Evolutionary conservation across 1,140 invertebrate species (phyloP).

Genomic region (Lepidurus arcticus): DNA sequence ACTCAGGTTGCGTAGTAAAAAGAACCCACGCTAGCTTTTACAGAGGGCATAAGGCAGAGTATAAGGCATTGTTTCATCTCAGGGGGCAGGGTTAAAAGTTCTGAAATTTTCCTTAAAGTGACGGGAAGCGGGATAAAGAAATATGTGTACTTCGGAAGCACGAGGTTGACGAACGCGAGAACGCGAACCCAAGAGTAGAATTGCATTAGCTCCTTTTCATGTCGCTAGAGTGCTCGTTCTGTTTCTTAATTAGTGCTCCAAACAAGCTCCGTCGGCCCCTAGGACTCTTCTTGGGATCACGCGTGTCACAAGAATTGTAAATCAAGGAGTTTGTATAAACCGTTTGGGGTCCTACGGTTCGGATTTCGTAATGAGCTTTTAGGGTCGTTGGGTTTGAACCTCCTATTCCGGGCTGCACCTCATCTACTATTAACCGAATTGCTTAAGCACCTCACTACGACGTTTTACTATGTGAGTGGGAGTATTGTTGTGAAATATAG

Average conservation of each 20-base stretch:
- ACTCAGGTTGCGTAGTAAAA: too few relatives aligned
- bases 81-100: too few relatives aligned
- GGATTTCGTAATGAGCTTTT: not conserved
- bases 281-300: too few relatives aligned
- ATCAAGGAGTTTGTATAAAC: too few relatives aligned
- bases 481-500: not conserved
- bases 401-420: not conserved
- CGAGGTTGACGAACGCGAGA: not conserved
- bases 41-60: too few relatives aligned
- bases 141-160: not conserved
- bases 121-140: not conserved
- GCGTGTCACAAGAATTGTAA: too few relatives aligned
- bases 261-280: too few relatives aligned
- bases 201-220: constrained; percentile 8
- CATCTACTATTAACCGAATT: not conserved
- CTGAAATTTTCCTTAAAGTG: too few relatives aligned
- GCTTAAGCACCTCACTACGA: not conserved
- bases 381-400: not conserved
- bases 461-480: constrained; percentile 1
- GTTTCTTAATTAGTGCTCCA: not conserved
- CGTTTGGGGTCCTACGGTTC: not conserved
- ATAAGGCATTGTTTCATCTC: too few relatives aligned
- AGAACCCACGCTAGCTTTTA: too few relatives aligned
- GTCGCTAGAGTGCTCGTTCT: not conserved
- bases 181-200: not conserved